Conservation (phyloP, 2,888 invertebrate species). For the Ichneumoninae sp. region DNA sequence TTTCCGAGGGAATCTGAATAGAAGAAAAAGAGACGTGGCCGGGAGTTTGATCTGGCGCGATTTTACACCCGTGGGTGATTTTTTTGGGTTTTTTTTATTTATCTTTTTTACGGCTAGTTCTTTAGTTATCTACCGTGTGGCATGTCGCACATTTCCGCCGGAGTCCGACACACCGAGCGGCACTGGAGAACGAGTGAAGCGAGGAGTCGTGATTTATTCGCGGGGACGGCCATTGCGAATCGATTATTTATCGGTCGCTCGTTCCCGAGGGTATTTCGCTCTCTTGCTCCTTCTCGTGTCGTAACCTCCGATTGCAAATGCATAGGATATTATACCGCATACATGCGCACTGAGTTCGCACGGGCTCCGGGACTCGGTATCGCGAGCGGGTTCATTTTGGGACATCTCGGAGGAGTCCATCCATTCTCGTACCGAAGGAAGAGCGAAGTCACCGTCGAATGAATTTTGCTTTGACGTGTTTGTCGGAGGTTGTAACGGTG, state of each 20-base stretch:
- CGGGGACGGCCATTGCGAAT: slow-evolving; percentile 77
- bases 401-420: slow-evolving; percentile 17
- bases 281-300: slow-evolving; percentile 41
- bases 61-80: slow-evolving; percentile 2
- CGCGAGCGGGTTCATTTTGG: slow-evolving; percentile 4
- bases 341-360: slow-evolving; percentile 18
- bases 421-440: slow-evolving; percentile 15
- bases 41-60: slow-evolving; percentile 16
- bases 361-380: slow-evolving; percentile 5
- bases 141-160: slow-evolving; percentile 36
- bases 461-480: background rate
- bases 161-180: slow-evolving; percentile 12
- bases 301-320: slow-evolving; percentile 41
- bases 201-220: slow-evolving; percentile 75
- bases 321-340: slow-evolving; percentile 47
- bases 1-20: slow-evolving; percentile 37
- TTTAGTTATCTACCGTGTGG: background rate
- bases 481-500: background rate
- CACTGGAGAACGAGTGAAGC: slow-evolving; percentile 75
- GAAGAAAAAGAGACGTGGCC: slow-evolving; percentile 5
- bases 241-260: slow-evolving; percentile 77
- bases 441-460: background rate
- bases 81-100: slow-evolving; percentile 4
- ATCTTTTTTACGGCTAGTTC: background rate
- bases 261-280: slow-evolving; percentile 64